These are phyloP conservation scores for Trochalopteron elliotii DNA, from an alignment of 2,113 vertebrate species.

Conservation along the genomic window DNA sequence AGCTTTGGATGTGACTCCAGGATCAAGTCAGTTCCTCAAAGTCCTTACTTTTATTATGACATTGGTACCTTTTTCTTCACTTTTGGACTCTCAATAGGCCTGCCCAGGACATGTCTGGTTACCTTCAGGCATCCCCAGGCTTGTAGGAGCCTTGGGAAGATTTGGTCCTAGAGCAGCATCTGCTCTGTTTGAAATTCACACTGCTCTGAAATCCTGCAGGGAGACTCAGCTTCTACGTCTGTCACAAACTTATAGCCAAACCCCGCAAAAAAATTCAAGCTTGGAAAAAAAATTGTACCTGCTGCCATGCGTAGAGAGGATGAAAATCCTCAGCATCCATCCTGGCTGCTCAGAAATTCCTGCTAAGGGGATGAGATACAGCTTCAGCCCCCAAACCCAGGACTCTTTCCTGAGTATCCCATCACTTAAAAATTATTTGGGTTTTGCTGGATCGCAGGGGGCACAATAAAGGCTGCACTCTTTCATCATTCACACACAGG, in stretches of 20 bases:
- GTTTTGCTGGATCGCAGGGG: not conserved
- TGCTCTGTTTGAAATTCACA: not conserved
- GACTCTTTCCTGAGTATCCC: not conserved
- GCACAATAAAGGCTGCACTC: not conserved
- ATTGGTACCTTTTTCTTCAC: not conserved
- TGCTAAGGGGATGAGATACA: not conserved
- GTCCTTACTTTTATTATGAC: not conserved
- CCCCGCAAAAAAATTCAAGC: not conserved
- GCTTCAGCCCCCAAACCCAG: not conserved
- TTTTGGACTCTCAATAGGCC: not conserved
- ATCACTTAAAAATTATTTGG: not conserved
- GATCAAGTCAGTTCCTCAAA: not conserved
- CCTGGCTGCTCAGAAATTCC: not conserved
- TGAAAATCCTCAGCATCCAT: not conserved
- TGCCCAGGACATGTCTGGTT: not conserved
- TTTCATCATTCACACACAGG: not conserved
- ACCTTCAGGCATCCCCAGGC: not conserved
- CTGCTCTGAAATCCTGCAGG: not conserved
- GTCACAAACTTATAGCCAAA: not conserved
- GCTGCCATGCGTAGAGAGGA: not conserved
- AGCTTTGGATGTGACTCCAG: not conserved
- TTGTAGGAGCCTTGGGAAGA: not conserved
- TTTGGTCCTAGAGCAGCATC: not conserved
- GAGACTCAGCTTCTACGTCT: not conserved
- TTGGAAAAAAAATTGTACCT: not conserved